A percentile compares a stretch with the other conserved stretches of the same genome.
phyloP scores from a whole-genome alignment of 2,888 invertebrate genomes.

The Cerceris rybyensis region DNA sequence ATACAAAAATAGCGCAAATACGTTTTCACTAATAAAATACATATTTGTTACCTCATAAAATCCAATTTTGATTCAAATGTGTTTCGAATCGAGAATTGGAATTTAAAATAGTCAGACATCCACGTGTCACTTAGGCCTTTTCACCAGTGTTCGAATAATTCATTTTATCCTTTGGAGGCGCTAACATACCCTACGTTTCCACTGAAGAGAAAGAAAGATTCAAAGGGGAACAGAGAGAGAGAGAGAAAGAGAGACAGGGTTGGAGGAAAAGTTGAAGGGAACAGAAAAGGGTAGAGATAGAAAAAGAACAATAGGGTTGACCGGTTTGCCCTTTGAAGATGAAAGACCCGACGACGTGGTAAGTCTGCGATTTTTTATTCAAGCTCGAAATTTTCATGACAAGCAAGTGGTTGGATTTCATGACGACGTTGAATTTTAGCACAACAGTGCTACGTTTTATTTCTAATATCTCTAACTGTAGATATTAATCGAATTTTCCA shows the following conservation, averaged over 20 bases:
- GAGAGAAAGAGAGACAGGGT: slow-evolving; percentile 22
- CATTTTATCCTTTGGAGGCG: slow-evolving; percentile 70
- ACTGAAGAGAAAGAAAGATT: slow-evolving; percentile 21
- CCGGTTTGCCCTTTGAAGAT: slow-evolving; percentile 64
- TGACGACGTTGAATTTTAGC: no score
- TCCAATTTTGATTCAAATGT: slow-evolving; percentile 18
- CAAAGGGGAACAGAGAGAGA: slow-evolving; percentile 19
- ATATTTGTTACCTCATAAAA: no score
- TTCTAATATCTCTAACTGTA: no score
- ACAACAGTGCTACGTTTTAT: no score
- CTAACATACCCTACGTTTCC: slow-evolving; percentile 53
- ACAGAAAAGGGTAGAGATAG: slow-evolving; percentile 16
- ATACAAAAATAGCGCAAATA: no score
- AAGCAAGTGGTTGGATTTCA: no score
- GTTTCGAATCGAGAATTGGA: slow-evolving; percentile 76
- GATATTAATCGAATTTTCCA: no score
- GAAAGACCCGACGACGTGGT: slow-evolving; percentile 75
- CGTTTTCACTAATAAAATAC: no score
- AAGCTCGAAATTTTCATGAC: slow-evolving; percentile 35
- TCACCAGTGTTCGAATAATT: slow-evolving; percentile 78
- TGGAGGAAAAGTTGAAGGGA: slow-evolving; percentile 25
- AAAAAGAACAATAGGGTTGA: slow-evolving; percentile 67
- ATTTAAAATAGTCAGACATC: slow-evolving; percentile 78
- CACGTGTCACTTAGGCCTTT: slow-evolving; percentile 80
- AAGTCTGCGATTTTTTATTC: slow-evolving; percentile 74